phyloP scores from a whole-genome alignment of 1,140 invertebrate species.

The Tetranychus cinnabarinus region DNA sequence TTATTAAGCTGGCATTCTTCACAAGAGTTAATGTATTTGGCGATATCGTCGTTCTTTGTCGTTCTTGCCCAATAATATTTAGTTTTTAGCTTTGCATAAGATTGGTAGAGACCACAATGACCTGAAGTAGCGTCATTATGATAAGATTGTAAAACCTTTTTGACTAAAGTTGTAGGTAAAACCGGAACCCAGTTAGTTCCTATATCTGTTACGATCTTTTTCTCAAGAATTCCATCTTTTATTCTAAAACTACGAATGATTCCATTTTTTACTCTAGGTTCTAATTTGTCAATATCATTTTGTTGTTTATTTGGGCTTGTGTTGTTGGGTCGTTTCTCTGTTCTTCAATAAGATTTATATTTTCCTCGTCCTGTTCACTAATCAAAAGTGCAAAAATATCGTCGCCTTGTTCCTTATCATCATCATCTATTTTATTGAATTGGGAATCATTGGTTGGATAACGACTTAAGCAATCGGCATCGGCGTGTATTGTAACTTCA shows the following conservation, averaged over 20 bases:
- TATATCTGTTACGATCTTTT: background rate
- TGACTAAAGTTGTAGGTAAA: background rate
- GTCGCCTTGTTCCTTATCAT: background rate
- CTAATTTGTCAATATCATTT: background rate
- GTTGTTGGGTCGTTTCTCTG: background rate
- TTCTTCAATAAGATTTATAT: background rate
- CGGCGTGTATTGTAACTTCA: background rate
- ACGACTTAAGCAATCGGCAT: background rate
- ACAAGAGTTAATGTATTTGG: background rate
- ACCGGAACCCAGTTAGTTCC: background rate
- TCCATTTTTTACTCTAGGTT: background rate
- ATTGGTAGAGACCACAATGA: constrained; percentile 1
- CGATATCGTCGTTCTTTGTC: background rate
- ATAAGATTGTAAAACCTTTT: background rate
- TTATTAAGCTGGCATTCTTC: background rate
- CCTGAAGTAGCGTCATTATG: background rate
- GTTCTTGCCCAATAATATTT: constrained; percentile 1
- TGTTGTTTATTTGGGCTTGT: background rate
- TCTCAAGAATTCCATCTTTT: background rate
- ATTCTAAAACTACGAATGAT: background rate
- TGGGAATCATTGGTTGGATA: background rate
- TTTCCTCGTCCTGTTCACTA: background rate
- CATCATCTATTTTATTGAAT: background rate
- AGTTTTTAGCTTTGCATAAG: background rate
- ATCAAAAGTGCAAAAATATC: background rate